A percentile compares a stretch with the other conserved stretches of the same genome.
These are phyloP conservation scores for Crax fasciolata DNA, from an alignment of 2,797 vertebrate species.

Conservation along the genomic window DNA sequence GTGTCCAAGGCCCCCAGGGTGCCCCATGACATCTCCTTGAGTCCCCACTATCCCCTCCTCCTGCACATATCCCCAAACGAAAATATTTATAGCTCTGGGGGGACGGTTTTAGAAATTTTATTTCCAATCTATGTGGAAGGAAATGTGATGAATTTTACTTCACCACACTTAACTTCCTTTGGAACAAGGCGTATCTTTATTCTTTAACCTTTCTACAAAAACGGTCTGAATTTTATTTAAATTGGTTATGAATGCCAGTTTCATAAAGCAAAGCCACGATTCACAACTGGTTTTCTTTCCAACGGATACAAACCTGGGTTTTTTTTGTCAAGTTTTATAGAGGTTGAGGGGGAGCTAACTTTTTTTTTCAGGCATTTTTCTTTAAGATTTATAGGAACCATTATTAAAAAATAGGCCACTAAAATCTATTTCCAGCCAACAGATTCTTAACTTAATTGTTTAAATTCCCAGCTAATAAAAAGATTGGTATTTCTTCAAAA, in stretches of 20 bases:
- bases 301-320: background rate
- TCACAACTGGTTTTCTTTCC: constrained; percentile 24
- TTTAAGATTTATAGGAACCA: background rate
- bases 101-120: constrained; percentile 22
- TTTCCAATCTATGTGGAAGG: constrained; percentile 26
- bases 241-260: constrained; percentile 30
- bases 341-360: background rate
- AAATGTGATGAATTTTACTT: constrained; percentile 24
- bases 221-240: constrained; percentile 63
- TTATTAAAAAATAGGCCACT: background rate
- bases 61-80: background rate
- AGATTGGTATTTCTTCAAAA: background rate
- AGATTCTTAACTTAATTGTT: background rate
- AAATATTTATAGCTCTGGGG: background rate
- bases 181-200: constrained; percentile 38
- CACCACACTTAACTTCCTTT: background rate
- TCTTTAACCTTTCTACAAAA: constrained; percentile 40
- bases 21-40: background rate
- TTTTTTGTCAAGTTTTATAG: background rate
- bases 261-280: constrained; percentile 3
- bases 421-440: background rate
- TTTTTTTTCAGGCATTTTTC: background rate
- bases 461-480: background rate
- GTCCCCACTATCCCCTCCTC: background rate
- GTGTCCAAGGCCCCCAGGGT: background rate